Conservation (phyloP, 2,888 invertebrate species). For the Mactromeris polynyma region DNA sequence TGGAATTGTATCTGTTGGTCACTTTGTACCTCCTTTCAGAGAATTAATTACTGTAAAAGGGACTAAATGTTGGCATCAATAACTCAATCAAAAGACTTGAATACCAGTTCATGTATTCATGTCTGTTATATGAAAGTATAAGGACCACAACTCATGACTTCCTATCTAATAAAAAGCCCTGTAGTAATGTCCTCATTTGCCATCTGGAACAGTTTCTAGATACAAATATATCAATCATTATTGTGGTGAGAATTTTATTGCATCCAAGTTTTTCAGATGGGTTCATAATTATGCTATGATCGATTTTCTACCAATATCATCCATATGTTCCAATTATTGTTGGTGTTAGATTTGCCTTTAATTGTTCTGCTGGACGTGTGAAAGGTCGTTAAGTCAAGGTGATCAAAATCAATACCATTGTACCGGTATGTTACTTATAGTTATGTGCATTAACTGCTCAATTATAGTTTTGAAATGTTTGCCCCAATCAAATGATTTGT, state of each 20-base stretch:
- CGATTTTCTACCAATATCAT: background rate
- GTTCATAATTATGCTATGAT: background rate
- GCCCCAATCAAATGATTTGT: too few species aligned
- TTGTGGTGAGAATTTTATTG: background rate
- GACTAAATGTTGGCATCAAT: too few species aligned
- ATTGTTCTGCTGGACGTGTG: background rate
- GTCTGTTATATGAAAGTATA: too few species aligned
- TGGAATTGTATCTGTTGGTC: too few species aligned
- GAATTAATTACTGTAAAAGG: too few species aligned
- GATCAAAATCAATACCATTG: too few species aligned
- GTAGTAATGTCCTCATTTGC: background rate
- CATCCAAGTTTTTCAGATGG: background rate
- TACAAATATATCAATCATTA: background rate
- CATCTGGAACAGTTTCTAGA: background rate
- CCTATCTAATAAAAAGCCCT: background rate
- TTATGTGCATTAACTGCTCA: too few species aligned
- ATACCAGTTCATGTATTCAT: too few species aligned
- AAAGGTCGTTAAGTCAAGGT: slow-evolving; percentile 12
- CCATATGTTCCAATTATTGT: slow-evolving; percentile 15
- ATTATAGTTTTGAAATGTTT: too few species aligned
- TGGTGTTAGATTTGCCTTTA: background rate
- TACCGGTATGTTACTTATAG: too few species aligned
- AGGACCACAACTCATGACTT: background rate
- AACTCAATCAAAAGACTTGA: too few species aligned
- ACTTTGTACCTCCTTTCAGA: too few species aligned